phyloP scores from a whole-genome alignment of 2,888 invertebrate species.

The Hecatera dysodea region DNA sequence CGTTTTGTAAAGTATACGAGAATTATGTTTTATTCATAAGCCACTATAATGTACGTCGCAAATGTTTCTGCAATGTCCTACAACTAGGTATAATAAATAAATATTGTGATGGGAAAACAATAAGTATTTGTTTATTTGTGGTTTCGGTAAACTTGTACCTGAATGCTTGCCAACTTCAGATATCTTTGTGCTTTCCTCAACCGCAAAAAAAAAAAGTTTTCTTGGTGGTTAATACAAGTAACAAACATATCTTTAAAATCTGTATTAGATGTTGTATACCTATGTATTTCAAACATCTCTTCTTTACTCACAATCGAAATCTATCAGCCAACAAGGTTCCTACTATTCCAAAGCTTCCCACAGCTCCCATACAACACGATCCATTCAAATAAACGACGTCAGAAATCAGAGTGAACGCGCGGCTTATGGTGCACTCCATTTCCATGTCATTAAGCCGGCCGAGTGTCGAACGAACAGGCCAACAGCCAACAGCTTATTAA shows the following conservation, averaged over 20 bases:
- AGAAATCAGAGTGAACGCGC: conserved; percentile 73
- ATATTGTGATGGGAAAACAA: conserved; percentile 56
- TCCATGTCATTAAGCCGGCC: conserved; percentile 85
- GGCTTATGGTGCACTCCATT: conserved; percentile 77
- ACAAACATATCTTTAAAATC: too few species aligned
- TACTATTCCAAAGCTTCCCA: conserved; percentile 55
- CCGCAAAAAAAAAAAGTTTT: not conserved
- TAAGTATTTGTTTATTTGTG: conserved; percentile 21
- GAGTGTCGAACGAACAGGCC: conserved; percentile 79
- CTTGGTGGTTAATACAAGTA: not conserved
- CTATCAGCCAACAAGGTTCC: conserved; percentile 21
- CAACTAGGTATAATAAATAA: conserved; percentile 63
- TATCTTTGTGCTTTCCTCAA: not conserved
- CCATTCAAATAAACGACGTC: conserved; percentile 76
- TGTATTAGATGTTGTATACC: not conserved
- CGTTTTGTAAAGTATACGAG: conserved; percentile 65
- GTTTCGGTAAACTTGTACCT: not conserved
- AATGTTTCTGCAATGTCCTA: conserved; percentile 71
- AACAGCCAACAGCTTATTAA: conserved; percentile 86
- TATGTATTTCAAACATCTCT: not conserved
- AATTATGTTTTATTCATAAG: conserved; percentile 79
- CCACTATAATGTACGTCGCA: conserved; percentile 68
- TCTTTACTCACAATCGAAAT: not conserved
- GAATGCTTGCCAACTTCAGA: not conserved
- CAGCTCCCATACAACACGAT: conserved; percentile 61